Evolutionary conservation across 1,140 invertebrate genomes (phyloP).

Genomic region (Trialeurodes vaporariorum): DNA sequence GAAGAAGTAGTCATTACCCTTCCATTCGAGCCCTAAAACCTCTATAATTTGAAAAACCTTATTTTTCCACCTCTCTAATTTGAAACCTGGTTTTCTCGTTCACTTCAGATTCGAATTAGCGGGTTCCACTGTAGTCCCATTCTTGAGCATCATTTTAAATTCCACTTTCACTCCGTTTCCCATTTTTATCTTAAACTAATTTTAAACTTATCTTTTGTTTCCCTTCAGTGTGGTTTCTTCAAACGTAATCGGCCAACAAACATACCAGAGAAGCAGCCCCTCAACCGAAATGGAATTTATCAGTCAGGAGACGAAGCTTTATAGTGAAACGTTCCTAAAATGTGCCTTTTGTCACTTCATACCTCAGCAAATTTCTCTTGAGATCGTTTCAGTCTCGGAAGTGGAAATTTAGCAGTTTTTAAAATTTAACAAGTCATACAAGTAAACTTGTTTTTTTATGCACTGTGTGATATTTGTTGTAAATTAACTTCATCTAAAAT

Average conservation of each 20-base stretch:
- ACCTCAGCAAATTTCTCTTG: neutral
- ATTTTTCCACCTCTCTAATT: too few species aligned
- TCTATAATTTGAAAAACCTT: too few species aligned
- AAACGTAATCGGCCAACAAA: slow-evolving; percentile 68
- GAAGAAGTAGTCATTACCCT: neutral
- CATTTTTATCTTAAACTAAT: too few species aligned
- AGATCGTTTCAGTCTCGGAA: neutral
- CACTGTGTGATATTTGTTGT: neutral
- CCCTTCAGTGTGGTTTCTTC: slow-evolving; percentile 76
- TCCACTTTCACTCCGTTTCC: too few species aligned
- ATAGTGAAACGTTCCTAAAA: slow-evolving; percentile 25
- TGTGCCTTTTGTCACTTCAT: neutral
- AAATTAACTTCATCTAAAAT: neutral
- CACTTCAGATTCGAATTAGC: neutral
- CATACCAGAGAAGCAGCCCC: slow-evolving; percentile 66
- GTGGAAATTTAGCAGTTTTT: neutral
- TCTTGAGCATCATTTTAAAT: too few species aligned
- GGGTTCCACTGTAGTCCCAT: slow-evolving; percentile 10
- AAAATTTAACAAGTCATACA: neutral
- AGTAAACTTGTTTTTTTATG: neutral
- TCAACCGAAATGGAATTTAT: slow-evolving; percentile 56
- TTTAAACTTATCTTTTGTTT: slow-evolving; percentile 15
- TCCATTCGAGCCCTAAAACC: too few species aligned
- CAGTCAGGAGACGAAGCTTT: slow-evolving; percentile 53
- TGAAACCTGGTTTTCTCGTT: neutral